Evolutionary conservation across 1,140 invertebrate genomes (phyloP), one percentile per base, ranked within the genome.

Genomic region (Bombus soroeensis): DNA sequence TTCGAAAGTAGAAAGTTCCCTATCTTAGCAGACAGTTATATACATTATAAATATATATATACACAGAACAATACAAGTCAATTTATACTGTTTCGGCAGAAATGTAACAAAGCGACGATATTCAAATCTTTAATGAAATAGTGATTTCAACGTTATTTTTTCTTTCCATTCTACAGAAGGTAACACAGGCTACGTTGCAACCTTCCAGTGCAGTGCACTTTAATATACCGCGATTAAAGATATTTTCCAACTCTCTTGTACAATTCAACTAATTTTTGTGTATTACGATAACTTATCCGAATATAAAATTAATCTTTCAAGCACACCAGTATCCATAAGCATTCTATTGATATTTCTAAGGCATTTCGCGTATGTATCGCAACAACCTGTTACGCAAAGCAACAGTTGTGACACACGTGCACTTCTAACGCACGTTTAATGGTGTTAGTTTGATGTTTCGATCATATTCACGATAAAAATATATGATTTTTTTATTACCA

Each of bases 1-100:
- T 37, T 39, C n/a, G 76, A 85, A 80, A 85, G 83, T 80, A 85
- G 83, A 85, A 85, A 85, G 83, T 85, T n/a, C 22, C 18, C 28
- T 32, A 71, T 39, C 76, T 83, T 25, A 34, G 37, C 43, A 39
- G 59, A 32, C 34, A 41, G 12, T 62, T 12, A 18, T 4, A 12
- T 4, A n/a, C 62, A 32, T n/a, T 32, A 64, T 32, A n/a, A 32
- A 32, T 32, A 37, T 25, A 68, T 25, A 68, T 22, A 37, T 3
- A 68, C 22, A 53, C 12, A 64, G 5, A 76, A n/a, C 41, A 32
- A 47, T 8, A 15, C 39, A 2, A 81, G 1, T 25, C 13, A 39
- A 6, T 34, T 75, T 39, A 39, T 47, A 1, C 12, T 13, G 9
- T 25, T 53, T 37, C 3, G 1, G 1, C 9, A 25, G 0, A 82